Conservation (phyloP, 2,113 vertebrate species). For the Malurus cyaneus region DNA sequence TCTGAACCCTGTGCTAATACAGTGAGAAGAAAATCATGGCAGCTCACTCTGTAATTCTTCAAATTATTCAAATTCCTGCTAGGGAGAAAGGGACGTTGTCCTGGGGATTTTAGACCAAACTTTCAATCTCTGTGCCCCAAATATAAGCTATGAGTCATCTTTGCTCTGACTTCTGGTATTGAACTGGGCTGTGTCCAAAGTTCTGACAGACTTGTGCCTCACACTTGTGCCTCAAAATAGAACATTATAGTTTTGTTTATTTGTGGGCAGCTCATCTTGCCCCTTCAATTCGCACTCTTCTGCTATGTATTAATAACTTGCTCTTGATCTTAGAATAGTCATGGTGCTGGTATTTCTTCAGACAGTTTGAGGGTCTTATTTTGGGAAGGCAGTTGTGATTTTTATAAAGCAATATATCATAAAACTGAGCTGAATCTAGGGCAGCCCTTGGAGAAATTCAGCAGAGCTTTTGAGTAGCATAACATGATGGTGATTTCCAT, state of each 20-base stretch:
- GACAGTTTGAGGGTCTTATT: neutral
- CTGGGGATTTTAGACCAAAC: neutral
- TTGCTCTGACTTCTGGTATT: neutral
- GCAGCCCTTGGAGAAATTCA: neutral
- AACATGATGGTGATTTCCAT: neutral
- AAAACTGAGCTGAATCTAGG: neutral
- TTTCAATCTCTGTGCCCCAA: neutral
- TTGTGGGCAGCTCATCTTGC: constrained; percentile 6
- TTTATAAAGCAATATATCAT: neutral
- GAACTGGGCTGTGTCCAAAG: constrained; percentile 20
- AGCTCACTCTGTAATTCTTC: neutral
- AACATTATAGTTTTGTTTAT: constrained; percentile 1
- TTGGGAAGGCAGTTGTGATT: constrained; percentile 21
- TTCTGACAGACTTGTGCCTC: neutral
- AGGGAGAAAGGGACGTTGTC: neutral
- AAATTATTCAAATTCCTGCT: neutral
- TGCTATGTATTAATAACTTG: constrained; percentile 27
- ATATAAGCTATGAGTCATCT: neutral
- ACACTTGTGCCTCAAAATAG: constrained; percentile 48
- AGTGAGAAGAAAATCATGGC: neutral
- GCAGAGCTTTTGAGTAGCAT: neutral
- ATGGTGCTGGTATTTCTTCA: neutral
- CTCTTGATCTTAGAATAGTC: constrained; percentile 7
- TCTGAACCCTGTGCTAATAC: neutral
- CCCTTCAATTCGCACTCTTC: constrained; percentile 23